Conservation (phyloP, 1,140 invertebrate genomes). For the Andrena cerasifolii region DNA sequence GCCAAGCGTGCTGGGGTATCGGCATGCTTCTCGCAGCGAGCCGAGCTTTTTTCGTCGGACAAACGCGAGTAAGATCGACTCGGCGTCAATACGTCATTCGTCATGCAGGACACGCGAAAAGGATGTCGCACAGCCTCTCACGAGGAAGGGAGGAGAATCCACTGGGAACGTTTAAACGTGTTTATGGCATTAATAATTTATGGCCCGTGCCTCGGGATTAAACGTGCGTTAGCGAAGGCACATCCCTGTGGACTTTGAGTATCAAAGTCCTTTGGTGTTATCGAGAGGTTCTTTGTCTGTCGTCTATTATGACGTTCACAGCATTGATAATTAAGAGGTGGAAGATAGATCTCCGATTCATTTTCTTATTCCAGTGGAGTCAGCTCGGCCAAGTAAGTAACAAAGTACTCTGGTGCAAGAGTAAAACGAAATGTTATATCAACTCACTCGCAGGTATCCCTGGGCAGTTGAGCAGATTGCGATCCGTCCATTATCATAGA, state of each 20-base stretch:
- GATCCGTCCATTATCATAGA: constrained; percentile 14
- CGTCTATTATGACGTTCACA: too few species aligned
- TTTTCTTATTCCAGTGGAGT: too few species aligned
- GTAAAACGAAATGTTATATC: not conserved
- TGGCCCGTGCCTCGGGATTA: not conserved
- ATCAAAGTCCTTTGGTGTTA: not conserved
- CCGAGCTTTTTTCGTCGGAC: constrained; percentile 46
- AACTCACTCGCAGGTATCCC: not conserved
- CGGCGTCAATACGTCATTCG: constrained; percentile 53
- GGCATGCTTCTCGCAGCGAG: constrained; percentile 44
- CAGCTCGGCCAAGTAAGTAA: too few species aligned
- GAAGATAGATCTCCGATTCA: too few species aligned
- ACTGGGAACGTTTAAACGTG: not conserved
- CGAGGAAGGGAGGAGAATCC: not conserved
- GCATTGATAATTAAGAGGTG: too few species aligned
- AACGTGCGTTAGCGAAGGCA: not conserved
- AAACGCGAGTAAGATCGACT: constrained; percentile 51
- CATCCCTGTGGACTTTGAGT: not conserved
- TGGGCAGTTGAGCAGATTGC: too few species aligned
- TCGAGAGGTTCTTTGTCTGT: not conserved
- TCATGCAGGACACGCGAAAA: constrained; percentile 52
- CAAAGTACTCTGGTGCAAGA: not conserved
- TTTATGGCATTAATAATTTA: constrained; percentile 21
- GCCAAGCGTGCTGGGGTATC: constrained; percentile 21
- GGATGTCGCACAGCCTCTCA: not conserved